phyloP scores from a whole-genome alignment of 2,113 vertebrate species.

The Meleagris gallopavo region DNA sequence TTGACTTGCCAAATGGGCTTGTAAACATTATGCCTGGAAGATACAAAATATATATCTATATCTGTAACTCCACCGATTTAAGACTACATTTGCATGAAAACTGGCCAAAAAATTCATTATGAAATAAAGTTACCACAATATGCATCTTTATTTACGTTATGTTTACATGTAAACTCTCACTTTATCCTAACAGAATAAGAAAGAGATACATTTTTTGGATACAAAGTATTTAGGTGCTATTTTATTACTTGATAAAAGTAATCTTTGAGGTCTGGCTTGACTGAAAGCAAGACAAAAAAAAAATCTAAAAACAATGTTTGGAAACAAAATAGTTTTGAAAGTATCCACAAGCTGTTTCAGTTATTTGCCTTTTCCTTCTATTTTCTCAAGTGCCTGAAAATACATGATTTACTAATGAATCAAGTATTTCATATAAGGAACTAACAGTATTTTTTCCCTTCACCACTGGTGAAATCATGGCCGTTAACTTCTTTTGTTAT shows the following conservation, averaged over 20 bases:
- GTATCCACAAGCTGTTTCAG: background rate
- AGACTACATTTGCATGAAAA: background rate
- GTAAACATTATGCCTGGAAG: background rate
- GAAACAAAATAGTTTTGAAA: background rate
- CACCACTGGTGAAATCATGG: background rate
- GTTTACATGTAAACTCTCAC: background rate
- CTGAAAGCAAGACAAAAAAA: background rate
- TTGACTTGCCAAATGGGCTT: background rate
- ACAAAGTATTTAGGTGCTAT: background rate
- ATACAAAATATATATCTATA: background rate
- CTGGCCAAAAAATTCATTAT: background rate
- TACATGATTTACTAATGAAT: rapidly evolving
- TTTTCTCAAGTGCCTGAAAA: background rate
- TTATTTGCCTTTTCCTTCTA: background rate
- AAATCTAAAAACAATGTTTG: background rate
- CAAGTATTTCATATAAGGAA: background rate
- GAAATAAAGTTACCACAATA: background rate
- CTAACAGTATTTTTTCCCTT: background rate
- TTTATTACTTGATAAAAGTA: too few relatives aligned
- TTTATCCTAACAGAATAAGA: background rate
- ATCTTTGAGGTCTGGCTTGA: background rate
- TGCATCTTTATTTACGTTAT: background rate
- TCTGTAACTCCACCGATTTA: background rate
- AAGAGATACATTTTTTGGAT: background rate
- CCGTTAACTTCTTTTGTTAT: background rate